Conservation (phyloP, 1,140 invertebrate species). For the Temnothorax curvispinosus region DNA sequence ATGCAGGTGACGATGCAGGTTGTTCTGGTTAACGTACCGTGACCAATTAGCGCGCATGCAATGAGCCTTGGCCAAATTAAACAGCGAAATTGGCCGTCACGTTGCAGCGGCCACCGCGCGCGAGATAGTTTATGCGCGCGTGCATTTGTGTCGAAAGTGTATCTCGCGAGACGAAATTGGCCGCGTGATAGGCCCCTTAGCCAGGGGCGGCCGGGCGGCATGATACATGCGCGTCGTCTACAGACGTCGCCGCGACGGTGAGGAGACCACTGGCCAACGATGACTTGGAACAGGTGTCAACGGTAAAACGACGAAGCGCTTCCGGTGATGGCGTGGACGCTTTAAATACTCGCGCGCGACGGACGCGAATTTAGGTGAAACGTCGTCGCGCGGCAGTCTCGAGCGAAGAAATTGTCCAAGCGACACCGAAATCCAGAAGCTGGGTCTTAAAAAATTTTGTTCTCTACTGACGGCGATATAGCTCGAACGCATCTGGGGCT, state of each 20-base stretch:
- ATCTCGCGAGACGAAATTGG: slow-evolving; percentile 56
- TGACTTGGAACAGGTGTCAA: slow-evolving; percentile 70
- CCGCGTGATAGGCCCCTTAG: neutral
- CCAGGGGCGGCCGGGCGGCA: neutral
- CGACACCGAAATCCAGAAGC: neutral
- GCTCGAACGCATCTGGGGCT: neutral
- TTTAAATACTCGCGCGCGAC: slow-evolving; percentile 57
- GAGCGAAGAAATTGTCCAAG: neutral
- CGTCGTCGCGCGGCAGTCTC: neutral
- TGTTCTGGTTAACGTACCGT: slow-evolving; percentile 52
- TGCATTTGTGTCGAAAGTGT: slow-evolving; percentile 9
- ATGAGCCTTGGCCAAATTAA: slow-evolving; percentile 39
- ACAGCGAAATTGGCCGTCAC: slow-evolving; percentile 60
- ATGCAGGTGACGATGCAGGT: slow-evolving; percentile 59
- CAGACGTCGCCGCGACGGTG: neutral
- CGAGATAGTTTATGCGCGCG: slow-evolving; percentile 7
- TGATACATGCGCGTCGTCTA: slow-evolving; percentile 31
- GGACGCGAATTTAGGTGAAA: slow-evolving; percentile 12
- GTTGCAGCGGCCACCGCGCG: neutral
- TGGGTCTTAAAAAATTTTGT: neutral
- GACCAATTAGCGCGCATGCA: slow-evolving; percentile 63
- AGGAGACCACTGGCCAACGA: slow-evolving; percentile 51
- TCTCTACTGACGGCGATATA: neutral
- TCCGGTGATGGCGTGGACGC: slow-evolving; percentile 53
- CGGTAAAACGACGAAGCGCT: slow-evolving; percentile 56